A percentile compares a stretch with the other conserved stretches of the same genome.
These are phyloP conservation scores for Macropus fuliginosus DNA, from an alignment of 2,797 vertebrate genomes.

Conservation along the genomic window DNA sequence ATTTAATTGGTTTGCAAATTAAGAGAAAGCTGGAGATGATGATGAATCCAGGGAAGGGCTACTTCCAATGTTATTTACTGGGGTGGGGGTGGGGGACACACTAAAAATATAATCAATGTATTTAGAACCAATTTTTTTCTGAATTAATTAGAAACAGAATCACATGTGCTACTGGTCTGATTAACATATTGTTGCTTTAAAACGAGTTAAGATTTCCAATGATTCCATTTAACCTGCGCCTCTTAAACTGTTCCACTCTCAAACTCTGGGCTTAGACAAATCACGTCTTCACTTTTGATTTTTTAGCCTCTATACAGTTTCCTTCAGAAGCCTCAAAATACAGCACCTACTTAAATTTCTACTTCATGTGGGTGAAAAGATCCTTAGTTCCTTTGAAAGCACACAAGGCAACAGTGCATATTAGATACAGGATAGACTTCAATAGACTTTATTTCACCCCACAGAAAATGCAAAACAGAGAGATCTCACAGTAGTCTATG, in stretches of 20 bases:
- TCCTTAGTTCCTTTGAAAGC: background rate
- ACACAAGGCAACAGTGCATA: background rate
- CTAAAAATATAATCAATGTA: conserved; percentile 33
- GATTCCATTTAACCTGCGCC: conserved; percentile 37
- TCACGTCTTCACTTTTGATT: background rate
- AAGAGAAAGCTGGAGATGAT: conserved; percentile 60
- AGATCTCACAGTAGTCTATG: background rate
- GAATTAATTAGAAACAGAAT: conserved; percentile 72
- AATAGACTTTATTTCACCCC: background rate
- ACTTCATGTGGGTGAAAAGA: background rate
- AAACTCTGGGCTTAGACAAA: background rate
- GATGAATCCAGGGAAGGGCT: conserved; percentile 31
- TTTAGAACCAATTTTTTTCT: conserved; percentile 59
- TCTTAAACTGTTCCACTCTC: background rate
- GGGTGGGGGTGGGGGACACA: conserved; percentile 13
- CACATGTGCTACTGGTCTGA: conserved; percentile 69
- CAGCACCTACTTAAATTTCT: background rate
- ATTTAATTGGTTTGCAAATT: conserved; percentile 58
- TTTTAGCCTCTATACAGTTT: background rate
- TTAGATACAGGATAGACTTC: background rate
- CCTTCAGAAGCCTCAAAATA: background rate
- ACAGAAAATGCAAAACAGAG: background rate
- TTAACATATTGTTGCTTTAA: conserved; percentile 77
- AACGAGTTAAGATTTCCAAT: conserved; percentile 61
- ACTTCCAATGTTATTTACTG: conserved; percentile 61